A percentile compares a stretch with the other conserved stretches of the same genome.
Evolutionary conservation across 2,888 invertebrate genomes (phyloP).

Genomic region (Geotrupes spiniger): DNA sequence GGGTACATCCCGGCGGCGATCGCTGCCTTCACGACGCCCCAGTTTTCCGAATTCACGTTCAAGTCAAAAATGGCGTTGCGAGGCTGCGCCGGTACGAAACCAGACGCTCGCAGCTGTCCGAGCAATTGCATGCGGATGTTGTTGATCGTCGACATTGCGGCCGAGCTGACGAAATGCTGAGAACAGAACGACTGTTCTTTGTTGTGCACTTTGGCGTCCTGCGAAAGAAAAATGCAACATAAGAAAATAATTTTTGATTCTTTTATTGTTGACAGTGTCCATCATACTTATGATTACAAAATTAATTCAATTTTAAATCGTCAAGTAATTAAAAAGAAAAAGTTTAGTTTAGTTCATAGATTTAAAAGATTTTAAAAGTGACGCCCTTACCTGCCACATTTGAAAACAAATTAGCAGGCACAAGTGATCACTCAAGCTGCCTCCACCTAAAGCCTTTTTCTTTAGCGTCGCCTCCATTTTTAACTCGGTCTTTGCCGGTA

Average conservation of each 20-base stretch:
- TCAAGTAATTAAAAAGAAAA: no score
- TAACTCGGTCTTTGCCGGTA: conserved; percentile 68
- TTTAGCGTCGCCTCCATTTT: conserved; percentile 60
- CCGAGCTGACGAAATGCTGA: conserved; percentile 71
- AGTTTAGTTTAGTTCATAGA: no score
- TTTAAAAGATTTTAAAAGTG: no score
- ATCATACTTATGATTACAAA: no score
- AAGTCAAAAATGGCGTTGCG: conserved; percentile 71
- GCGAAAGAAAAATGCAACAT: conserved; percentile 21
- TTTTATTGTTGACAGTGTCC: no score
- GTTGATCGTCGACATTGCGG: conserved; percentile 87
- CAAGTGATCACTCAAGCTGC: conserved; percentile 88
- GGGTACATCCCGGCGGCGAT: conserved; percentile 89
- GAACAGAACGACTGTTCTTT: conserved; percentile 70
- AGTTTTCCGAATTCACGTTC: conserved; percentile 80
- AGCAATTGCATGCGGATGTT: conserved; percentile 81
- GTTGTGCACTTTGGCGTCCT: conserved; percentile 59
- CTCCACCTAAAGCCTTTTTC: conserved; percentile 69
- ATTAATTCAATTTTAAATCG: no score
- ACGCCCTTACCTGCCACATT: conserved; percentile 55
- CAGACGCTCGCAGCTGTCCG: conserved; percentile 73
- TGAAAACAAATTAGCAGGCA: conserved; percentile 78
- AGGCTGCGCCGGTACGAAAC: conserved; percentile 66
- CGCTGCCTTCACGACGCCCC: conserved; percentile 89
- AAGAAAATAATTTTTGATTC: no score